These are phyloP conservation scores for Crotophaga sulcirostris DNA, from an alignment of 2,113 vertebrate species.

Conservation along the genomic window DNA sequence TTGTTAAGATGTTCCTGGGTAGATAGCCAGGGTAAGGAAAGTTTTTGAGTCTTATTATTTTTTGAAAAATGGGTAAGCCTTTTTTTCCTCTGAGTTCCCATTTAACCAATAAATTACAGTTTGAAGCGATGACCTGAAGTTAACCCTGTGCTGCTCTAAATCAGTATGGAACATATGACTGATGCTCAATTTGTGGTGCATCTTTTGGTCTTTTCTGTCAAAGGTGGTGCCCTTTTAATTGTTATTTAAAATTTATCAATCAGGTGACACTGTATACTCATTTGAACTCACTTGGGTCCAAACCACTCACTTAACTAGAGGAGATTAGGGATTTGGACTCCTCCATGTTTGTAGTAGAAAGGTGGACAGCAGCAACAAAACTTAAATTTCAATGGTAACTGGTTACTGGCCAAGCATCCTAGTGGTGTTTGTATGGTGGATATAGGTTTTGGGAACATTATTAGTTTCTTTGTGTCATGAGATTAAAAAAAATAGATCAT, in stretches of 20 bases:
- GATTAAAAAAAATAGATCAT: neutral
- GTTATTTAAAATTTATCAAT: neutral
- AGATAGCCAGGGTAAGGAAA: neutral
- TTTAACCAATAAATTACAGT: neutral
- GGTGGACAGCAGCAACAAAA: neutral
- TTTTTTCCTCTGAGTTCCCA: neutral
- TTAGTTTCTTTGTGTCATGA: neutral
- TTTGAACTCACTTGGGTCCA: neutral
- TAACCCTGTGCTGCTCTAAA: neutral
- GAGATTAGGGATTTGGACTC: neutral
- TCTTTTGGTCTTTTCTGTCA: neutral
- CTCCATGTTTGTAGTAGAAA: neutral
- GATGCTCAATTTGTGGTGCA: neutral
- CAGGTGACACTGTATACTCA: neutral
- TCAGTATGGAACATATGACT: neutral
- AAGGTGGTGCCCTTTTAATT: neutral
- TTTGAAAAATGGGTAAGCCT: neutral
- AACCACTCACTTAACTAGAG: neutral
- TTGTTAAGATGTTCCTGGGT: neutral
- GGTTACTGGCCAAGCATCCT: neutral
- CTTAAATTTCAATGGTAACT: neutral
- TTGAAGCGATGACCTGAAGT: neutral
- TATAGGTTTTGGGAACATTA: neutral
- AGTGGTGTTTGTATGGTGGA: neutral
- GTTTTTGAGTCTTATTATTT: neutral